Conservation (phyloP, 2,888 invertebrate genomes). For the Lottia scabra region DNA sequence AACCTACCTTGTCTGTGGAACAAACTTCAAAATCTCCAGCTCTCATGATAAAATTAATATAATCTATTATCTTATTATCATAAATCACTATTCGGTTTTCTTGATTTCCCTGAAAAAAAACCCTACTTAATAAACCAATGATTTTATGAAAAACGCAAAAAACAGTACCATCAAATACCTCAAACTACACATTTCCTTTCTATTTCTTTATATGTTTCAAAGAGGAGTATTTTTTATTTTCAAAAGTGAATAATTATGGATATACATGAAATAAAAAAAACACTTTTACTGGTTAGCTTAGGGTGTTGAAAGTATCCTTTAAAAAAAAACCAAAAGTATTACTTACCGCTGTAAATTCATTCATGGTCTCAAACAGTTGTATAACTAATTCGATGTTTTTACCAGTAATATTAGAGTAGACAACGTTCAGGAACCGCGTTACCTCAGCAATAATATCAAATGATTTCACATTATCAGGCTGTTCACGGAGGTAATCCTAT, state of each 20-base stretch:
- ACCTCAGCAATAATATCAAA: slow-evolving; percentile 69
- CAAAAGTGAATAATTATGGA: no score
- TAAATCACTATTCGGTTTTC: slow-evolving; percentile 65
- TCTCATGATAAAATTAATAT: slow-evolving; percentile 68
- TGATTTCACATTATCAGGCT: slow-evolving; percentile 69
- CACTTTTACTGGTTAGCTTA: no score
- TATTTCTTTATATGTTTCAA: no score
- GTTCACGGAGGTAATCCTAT: slow-evolving; percentile 69
- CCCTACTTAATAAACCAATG: no score
- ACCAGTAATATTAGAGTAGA: slow-evolving; percentile 67
- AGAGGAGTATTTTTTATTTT: no score
- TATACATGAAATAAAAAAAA: no score
- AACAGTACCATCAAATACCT: no score
- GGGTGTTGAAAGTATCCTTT: no score
- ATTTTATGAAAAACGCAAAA: no score
- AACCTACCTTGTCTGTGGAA: slow-evolving; percentile 58
- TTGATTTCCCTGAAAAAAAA: slow-evolving; percentile 63
- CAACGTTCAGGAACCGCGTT: slow-evolving; percentile 65
- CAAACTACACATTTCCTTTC: no score
- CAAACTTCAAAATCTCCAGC: slow-evolving; percentile 65
- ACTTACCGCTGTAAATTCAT: slow-evolving; percentile 67
- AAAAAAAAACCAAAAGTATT: background rate
- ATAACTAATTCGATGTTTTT: slow-evolving; percentile 65
- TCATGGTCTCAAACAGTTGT: slow-evolving; percentile 67
- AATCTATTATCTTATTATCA: slow-evolving; percentile 68